phyloP scores from a whole-genome alignment of 1,140 invertebrate species.

The Drosophila punjabiensis region DNA sequence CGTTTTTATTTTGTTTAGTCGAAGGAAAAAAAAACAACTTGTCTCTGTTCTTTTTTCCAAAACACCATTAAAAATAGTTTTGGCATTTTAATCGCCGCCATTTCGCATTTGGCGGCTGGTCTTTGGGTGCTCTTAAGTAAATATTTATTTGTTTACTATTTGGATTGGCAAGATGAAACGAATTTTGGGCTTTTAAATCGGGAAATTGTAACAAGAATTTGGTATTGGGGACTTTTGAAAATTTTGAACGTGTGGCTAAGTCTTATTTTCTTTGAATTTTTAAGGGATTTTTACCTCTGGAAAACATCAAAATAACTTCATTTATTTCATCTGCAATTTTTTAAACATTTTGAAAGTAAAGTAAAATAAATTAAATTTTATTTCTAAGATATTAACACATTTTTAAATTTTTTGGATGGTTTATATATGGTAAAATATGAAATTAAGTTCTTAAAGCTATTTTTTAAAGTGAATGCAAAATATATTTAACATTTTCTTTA shows the following conservation, averaged over 20 bases:
- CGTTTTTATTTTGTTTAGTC: slow-evolving; percentile 33
- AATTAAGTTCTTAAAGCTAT: background rate
- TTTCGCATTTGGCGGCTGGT: slow-evolving; percentile 17
- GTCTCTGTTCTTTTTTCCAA: slow-evolving; percentile 43
- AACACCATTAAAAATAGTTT: slow-evolving; percentile 56
- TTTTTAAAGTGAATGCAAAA: background rate
- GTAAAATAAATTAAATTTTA: no score
- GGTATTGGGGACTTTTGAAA: background rate
- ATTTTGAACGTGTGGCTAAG: background rate
- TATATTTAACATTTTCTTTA: background rate
- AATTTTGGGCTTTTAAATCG: background rate
- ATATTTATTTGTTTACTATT: slow-evolving; percentile 38
- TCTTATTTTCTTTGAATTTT: background rate
- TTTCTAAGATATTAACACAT: no score
- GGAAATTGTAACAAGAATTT: slow-evolving; percentile 10
- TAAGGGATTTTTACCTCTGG: background rate
- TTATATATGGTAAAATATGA: background rate
- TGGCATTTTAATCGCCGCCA: slow-evolving; percentile 46
- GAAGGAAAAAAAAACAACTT: background rate
- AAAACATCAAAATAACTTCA: no score
- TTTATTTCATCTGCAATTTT: no score
- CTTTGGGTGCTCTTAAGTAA: slow-evolving; percentile 29
- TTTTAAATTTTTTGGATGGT: background rate
- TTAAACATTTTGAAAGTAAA: no score
- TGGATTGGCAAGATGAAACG: slow-evolving; percentile 39